Percentiles rank a stretch among this genome's conserved stretches.
phyloP scores from a whole-genome alignment of 92 coral and sea anemone genomes.

The Siderastrea siderea region DNA sequence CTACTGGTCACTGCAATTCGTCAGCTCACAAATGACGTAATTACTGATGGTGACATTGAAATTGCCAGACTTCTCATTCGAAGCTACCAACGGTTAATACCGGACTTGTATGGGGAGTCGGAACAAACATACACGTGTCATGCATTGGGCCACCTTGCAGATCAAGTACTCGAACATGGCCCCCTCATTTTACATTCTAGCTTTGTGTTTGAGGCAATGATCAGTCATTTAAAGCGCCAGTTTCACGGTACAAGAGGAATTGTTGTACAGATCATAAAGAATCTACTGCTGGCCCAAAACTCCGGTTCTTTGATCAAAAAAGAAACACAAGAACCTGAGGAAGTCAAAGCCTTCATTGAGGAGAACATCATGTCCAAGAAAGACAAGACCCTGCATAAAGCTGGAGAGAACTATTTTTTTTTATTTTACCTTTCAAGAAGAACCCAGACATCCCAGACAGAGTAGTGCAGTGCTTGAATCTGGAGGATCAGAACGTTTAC shows the following conservation, averaged over 20 bases:
- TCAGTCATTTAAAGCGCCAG: slow-evolving; percentile 30
- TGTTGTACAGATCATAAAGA: slow-evolving; percentile 13
- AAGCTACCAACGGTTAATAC: slow-evolving; percentile 21
- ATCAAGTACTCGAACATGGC: slow-evolving; percentile 34
- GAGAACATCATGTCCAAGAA: background rate
- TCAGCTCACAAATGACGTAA: background rate
- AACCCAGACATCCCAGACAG: background rate
- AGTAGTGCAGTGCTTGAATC: background rate
- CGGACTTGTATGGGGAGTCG: background rate
- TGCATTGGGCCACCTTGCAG: slow-evolving; percentile 38
- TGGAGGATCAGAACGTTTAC: background rate
- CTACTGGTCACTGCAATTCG: slow-evolving; percentile 22
- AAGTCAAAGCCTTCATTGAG: background rate
- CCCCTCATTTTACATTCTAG: slow-evolving; percentile 45
- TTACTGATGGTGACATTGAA: background rate
- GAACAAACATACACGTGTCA: slow-evolving; percentile 60
- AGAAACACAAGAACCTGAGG: background rate
- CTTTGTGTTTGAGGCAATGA: slow-evolving; percentile 37
- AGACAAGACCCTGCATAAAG: background rate
- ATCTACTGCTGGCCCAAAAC: background rate
- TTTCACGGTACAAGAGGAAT: slow-evolving; percentile 39
- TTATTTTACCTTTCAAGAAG: background rate
- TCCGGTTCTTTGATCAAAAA: background rate
- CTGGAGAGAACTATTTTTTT: background rate
- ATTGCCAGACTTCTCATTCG: slow-evolving; percentile 28